Percentiles rank a stretch among this genome's conserved stretches.
phyloP scores from a whole-genome alignment of 2,888 invertebrate genomes.

The Cataglyphis albicans region DNA sequence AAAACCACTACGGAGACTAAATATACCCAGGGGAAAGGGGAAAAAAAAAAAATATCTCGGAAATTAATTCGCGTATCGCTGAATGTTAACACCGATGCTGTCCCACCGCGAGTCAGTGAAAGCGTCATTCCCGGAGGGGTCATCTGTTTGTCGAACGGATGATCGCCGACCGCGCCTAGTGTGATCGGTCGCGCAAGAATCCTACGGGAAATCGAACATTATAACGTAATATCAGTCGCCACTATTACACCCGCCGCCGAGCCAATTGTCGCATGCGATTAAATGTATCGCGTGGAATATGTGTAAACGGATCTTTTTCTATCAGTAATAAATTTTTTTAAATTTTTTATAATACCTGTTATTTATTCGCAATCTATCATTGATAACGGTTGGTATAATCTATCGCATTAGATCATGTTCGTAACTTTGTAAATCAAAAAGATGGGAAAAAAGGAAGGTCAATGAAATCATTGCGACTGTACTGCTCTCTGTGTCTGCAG shows the following conservation, averaged over 20 bases:
- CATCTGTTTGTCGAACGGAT: conserved; percentile 74
- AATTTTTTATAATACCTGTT: not conserved
- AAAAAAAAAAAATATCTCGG: conserved; percentile 14
- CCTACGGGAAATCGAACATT: conserved; percentile 69
- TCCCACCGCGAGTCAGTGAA: conserved; percentile 55
- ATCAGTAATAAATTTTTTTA: not conserved
- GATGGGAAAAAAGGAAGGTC: conserved; percentile 5
- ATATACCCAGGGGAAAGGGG: conserved; percentile 15
- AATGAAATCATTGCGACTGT: conserved; percentile 8
- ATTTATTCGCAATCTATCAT: not conserved
- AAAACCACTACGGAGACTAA: conserved; percentile 17
- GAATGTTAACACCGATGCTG: conserved; percentile 39
- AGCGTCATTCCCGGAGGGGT: conserved; percentile 74
- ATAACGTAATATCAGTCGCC: conserved; percentile 60
- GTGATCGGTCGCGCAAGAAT: conserved; percentile 68
- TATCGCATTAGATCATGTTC: too few relatives aligned
- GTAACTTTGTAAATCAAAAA: not conserved
- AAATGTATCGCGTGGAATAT: not conserved
- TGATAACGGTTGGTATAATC: not conserved
- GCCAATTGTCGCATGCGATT: conserved; percentile 27
- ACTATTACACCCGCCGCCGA: conserved; percentile 17
- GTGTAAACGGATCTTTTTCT: not conserved
- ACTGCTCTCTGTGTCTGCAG: conserved; percentile 8
- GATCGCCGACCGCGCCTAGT: conserved; percentile 60
- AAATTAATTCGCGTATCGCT: conserved; percentile 51